These are phyloP conservation scores for Spinus olivaceus DNA, from an alignment of 2,797 vertebrate genomes.

Conservation along the genomic window DNA sequence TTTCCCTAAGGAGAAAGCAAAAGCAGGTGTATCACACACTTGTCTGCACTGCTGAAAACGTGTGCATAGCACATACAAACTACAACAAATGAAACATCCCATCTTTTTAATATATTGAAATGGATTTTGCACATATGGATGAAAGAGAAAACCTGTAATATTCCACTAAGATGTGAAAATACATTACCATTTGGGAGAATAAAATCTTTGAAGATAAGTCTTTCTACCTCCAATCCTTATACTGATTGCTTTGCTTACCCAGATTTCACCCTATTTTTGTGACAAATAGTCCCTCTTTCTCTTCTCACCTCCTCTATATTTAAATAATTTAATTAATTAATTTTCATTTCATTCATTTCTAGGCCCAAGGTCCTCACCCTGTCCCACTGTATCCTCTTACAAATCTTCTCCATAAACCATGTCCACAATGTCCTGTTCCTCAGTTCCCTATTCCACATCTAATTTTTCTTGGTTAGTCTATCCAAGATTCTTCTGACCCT, in stretches of 20 bases:
- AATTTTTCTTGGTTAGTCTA: not conserved
- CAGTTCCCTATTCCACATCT: not conserved
- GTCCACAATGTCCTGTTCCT: not conserved
- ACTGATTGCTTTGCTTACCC: not conserved
- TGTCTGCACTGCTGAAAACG: conserved; percentile 19
- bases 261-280: not conserved
- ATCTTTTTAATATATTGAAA: conserved; percentile 3
- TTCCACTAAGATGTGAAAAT: not conserved
- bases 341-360: not conserved
- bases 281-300: not conserved
- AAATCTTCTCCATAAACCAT: not conserved
- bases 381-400: not conserved
- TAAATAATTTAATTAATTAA: not conserved
- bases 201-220: not conserved
- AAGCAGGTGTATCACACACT: conserved; percentile 57
- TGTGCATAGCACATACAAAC: not conserved
- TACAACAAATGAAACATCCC: conserved; percentile 10
- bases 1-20: conserved; percentile 50
- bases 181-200: not conserved
- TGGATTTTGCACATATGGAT: not conserved
- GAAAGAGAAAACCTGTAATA: not conserved
- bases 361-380: not conserved
- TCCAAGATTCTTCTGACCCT: not conserved
- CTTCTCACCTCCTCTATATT: not conserved
- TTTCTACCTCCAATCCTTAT: not conserved